Conservation (phyloP, 1,140 invertebrate genomes). For the Leptestheria dahalacensis region DNA sequence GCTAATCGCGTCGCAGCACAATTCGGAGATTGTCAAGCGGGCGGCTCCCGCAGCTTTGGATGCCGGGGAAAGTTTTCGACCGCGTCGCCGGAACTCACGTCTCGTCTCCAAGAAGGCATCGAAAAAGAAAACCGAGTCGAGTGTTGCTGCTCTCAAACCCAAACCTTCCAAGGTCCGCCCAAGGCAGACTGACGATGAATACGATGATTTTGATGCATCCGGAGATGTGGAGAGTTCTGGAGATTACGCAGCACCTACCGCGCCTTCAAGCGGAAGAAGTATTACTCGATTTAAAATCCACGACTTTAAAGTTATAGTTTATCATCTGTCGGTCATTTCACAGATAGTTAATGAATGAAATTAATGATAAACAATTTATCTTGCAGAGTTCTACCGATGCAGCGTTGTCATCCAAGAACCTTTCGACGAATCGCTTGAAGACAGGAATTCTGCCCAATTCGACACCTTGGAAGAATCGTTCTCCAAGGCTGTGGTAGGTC, state of each 20-base stretch:
- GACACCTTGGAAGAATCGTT: conserved; percentile 26
- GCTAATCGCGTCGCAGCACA: neutral
- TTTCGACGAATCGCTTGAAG: conserved; percentile 25
- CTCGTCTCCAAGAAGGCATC: no score
- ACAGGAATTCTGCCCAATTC: conserved; percentile 28
- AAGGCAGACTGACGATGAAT: neutral
- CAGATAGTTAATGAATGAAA: neutral
- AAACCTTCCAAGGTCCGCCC: neutral
- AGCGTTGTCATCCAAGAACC: conserved; percentile 29
- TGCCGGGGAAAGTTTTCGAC: neutral
- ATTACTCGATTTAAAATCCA: neutral
- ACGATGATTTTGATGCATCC: neutral
- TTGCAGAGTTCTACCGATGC: conserved; percentile 32
- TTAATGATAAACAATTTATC: conserved; percentile 1
- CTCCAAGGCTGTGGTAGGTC: conserved; percentile 25
- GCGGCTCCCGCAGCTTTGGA: conserved; percentile 1
- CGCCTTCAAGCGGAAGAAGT: neutral
- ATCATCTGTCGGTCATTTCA: no score
- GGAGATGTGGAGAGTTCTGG: neutral
- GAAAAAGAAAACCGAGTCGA: no score
- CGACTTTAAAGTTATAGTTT: no score
- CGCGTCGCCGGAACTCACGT: neutral
- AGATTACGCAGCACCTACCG: neutral
- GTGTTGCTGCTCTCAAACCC: neutral
- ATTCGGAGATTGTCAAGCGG: neutral